Conservation (phyloP, 1,140 invertebrate species). For the Aethina tumida region DNA sequence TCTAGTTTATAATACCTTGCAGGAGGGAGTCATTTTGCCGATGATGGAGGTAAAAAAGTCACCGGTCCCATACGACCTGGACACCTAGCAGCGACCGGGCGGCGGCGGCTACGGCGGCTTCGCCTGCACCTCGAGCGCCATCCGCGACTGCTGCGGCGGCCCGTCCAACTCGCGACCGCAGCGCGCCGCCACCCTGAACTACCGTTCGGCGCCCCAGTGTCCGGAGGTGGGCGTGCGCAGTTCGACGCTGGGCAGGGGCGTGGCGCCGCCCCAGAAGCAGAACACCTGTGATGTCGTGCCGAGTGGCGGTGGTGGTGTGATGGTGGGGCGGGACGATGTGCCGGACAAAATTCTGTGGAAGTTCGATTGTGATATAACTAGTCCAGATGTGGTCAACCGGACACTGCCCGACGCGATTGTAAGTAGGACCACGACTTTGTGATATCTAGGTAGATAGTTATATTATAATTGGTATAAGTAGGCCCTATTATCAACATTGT, state of each 20-base stretch:
- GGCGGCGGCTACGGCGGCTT: conserved; percentile 27
- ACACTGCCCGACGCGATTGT: conserved; percentile 30
- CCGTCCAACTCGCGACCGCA: conserved; percentile 27
- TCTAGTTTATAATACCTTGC: no score
- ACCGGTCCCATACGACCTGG: conserved; percentile 39
- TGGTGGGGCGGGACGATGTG: conserved; percentile 14
- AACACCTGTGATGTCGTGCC: conserved; percentile 24
- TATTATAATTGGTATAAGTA: no score
- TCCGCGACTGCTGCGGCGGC: conserved; percentile 33
- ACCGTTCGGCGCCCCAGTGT: conserved; percentile 25
- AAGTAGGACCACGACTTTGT: conserved; percentile 35
- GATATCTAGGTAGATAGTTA: conserved; percentile 32
- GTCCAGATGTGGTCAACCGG: conserved; percentile 31
- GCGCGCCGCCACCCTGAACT: conserved; percentile 27
- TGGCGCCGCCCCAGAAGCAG: conserved; percentile 9
- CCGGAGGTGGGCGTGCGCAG: conserved; percentile 23
- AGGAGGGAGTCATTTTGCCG: conserved; percentile 45
- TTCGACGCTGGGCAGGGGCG: conserved; percentile 22
- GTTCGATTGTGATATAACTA: conserved; percentile 34
- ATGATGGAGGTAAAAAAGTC: conserved; percentile 46
- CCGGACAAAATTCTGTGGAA: conserved; percentile 34
- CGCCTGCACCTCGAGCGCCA: conserved; percentile 28
- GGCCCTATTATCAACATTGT: no score
- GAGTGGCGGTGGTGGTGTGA: conserved; percentile 14
- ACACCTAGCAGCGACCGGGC: conserved; percentile 37